Evolutionary conservation across 2,888 invertebrate genomes (phyloP), one percentile per base, ranked within the genome.

Genomic region (Patella ulyssiponensis): DNA sequence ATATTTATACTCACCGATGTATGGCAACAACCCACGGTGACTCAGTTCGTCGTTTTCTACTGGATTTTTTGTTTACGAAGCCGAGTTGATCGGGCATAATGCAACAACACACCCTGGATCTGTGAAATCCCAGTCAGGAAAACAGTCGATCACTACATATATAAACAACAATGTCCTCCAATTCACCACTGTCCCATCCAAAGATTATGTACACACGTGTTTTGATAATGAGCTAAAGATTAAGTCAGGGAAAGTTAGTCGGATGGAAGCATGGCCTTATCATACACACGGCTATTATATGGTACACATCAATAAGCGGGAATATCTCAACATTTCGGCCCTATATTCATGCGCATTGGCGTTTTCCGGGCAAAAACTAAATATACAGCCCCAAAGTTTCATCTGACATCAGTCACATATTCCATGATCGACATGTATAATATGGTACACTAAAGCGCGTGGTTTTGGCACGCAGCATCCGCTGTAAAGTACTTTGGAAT

Each of bases 231-330:
- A 81, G 80, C 79, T 82, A 86, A 80, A 84, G 84, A 83, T 84
- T 81, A 81, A 85, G 82, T 86, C 82, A 83, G 86, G 86, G 85
- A 86, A 87, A 76, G 74, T 89, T 88, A 88, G 86, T 86, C 85
- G 85, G 85, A 86, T 86, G 88, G 89, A 89, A 89, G 89, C 90
- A 90, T 91, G 91, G 90, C 88, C 90, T 89, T 89, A 90, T 88
- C 88, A 89, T 88, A 88, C 86, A 90, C 87, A 87, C 85, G 86
- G 86, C 87, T 90, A 89, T 89, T 90, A 89, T 90, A 86, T 88
- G 87, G 86, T 87, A 88, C 89, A 89, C 88, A 88, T 89, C 90
- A 88, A 86, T 90, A 89, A 90, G 91, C 91, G 90, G 90, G 90
- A 90, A 90, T 88, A 90, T 88, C 87, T 83, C 86, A 88, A 85